Evolutionary conservation across 2,888 invertebrate species (phyloP), one percentile per base, ranked within the genome.

Genomic region (Platypus cylindrus): DNA sequence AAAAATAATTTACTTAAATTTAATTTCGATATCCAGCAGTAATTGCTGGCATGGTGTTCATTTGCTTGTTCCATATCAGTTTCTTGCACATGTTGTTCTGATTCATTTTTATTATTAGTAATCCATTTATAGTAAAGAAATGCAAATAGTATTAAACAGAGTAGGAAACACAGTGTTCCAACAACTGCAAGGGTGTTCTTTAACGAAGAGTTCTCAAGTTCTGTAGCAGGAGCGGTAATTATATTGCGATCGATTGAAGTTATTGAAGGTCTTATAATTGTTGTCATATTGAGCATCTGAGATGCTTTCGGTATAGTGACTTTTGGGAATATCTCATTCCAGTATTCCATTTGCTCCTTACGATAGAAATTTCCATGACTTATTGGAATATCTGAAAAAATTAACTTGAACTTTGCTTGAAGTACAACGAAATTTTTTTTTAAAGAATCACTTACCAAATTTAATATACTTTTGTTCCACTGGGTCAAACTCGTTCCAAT

Each of bases 401-500:
- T n/a, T n/a, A n/a, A 30, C 3, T 15, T 3, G n/a, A n/a, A n/a
- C n/a, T n/a, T n/a, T n/a, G n/a, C n/a, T n/a, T n/a, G n/a, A n/a
- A n/a, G n/a, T n/a, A n/a, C n/a, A n/a, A n/a, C n/a, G n/a, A n/a
- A n/a, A n/a, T n/a, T n/a, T 20, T 7, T 7, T 20, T 20, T 20
- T 7, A 7, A 24, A 24, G n/a, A 11, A 5, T 14, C 12, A 52
- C 65, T 68, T 64, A 82, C 84, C 82, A 45, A 89, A 66, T 59
- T 75, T 75, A 39, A 90, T 65, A 59, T 80, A 91, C 5, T 77
- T 74, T 54, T 86, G 82, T 45, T 78, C 75, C 1, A 67, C 67
- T 2, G 68, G 63, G 46, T 81, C 80, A 52, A 83, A 93, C 48
- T 81, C 78, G 0, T 85, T 84, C 93, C 93, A 93, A 40, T 80